Evolutionary conservation across 2,113 vertebrate genomes (phyloP).

Genomic region (Hippopotamus amphibius): DNA sequence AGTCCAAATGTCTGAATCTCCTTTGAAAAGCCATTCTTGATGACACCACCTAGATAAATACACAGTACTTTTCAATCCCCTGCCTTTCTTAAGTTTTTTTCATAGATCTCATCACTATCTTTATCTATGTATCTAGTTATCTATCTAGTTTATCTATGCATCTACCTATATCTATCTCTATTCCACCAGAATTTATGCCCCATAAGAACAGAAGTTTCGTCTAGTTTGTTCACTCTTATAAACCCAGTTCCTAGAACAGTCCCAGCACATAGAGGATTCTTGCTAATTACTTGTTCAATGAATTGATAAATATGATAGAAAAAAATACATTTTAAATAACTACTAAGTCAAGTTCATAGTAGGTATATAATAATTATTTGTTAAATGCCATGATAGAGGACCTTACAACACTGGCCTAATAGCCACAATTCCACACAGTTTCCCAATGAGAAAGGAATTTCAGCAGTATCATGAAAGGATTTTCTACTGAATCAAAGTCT

Average conservation of each 20-base stretch:
- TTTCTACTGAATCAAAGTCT: background rate
- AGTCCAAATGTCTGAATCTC: background rate
- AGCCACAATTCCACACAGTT: background rate
- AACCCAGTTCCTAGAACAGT: background rate
- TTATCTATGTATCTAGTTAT: background rate
- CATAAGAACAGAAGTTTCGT: background rate
- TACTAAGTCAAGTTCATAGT: background rate
- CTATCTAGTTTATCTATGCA: background rate
- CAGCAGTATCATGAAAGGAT: background rate
- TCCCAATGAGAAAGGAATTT: background rate
- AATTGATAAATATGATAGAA: background rate
- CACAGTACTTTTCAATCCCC: background rate
- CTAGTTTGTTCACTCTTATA: background rate
- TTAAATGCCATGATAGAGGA: background rate
- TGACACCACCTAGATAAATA: background rate
- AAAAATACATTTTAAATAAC: background rate
- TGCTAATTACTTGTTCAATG: background rate
- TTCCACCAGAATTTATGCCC: background rate
- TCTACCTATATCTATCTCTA: background rate
- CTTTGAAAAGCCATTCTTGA: background rate
- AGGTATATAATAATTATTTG: background rate
- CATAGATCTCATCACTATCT: background rate
- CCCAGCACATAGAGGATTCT: rapidly evolving
- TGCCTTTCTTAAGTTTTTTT: background rate
- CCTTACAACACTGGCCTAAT: background rate